Evolutionary conservation across 1,140 invertebrate genomes (phyloP).

Genomic region (Thalassaphorura encarpata): DNA sequence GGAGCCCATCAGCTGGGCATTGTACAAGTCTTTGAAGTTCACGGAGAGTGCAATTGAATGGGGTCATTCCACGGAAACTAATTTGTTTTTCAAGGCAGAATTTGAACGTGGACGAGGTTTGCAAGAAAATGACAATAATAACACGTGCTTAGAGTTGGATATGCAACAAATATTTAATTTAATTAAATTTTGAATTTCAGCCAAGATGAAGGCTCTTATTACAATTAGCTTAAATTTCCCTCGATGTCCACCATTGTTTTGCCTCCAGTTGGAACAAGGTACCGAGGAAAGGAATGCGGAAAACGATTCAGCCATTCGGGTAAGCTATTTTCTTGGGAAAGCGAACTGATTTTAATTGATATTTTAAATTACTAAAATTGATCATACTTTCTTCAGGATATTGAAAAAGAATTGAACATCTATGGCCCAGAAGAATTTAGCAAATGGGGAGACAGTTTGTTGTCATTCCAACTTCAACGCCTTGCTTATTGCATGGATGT

Average conservation of each 20-base stretch:
- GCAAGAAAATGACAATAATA: background rate
- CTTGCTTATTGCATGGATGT: slow-evolving; percentile 76
- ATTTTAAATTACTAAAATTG: slow-evolving; percentile 34
- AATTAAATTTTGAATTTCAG: slow-evolving; percentile 4
- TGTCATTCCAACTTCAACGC: slow-evolving; percentile 66
- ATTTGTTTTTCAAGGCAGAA: slow-evolving; percentile 42
- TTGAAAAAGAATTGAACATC: slow-evolving; percentile 63
- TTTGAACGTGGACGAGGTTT: slow-evolving; percentile 51
- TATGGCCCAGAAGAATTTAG: slow-evolving; percentile 43
- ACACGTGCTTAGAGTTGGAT: slow-evolving; percentile 7
- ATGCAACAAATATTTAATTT: background rate
- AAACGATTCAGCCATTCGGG: slow-evolving; percentile 58
- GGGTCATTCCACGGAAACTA: slow-evolving; percentile 29
- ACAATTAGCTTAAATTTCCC: slow-evolving; percentile 74
- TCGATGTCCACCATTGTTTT: slow-evolving; percentile 60
- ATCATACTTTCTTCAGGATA: slow-evolving; percentile 43
- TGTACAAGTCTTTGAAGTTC: background rate
- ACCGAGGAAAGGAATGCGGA: slow-evolving; percentile 57
- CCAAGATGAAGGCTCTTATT: slow-evolving; percentile 60
- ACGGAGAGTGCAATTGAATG: background rate
- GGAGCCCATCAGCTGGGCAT: slow-evolving; percentile 49
- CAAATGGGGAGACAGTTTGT: slow-evolving; percentile 41
- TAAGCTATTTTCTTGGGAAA: slow-evolving; percentile 34
- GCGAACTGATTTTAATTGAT: slow-evolving; percentile 34
- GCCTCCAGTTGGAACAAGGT: slow-evolving; percentile 44